Evolutionary conservation across 1,140 invertebrate genomes (phyloP).

Genomic region (Drosophila sp.): DNA sequence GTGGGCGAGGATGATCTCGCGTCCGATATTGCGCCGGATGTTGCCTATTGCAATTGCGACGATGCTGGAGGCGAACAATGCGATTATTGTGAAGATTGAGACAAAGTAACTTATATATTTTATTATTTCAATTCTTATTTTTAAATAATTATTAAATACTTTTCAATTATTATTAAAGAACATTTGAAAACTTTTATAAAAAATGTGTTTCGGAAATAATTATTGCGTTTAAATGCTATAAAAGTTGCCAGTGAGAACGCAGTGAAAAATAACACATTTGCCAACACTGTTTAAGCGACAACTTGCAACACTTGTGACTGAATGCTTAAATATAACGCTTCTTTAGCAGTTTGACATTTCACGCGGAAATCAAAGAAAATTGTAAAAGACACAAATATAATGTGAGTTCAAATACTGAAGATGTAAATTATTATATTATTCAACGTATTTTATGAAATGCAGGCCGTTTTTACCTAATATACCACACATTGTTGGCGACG

Average conservation of each 20-base stretch:
- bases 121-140: slow-evolving; percentile 13
- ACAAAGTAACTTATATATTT: slow-evolving; percentile 7
- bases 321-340: slow-evolving; percentile 18
- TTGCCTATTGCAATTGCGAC: slow-evolving; percentile 56
- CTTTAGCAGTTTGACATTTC: not conserved
- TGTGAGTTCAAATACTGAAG: slow-evolving; percentile 17
- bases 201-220: too few relatives aligned
- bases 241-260: not conserved
- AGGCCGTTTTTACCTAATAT: slow-evolving; percentile 40
- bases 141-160: not conserved
- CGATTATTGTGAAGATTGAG: slow-evolving; percentile 32
- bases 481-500: slow-evolving; percentile 59
- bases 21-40: slow-evolving; percentile 59
- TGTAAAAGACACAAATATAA: not conserved
- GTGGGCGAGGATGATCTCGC: slow-evolving; percentile 65
- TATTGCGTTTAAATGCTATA: too few relatives aligned
- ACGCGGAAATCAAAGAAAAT: not conserved
- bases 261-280: not conserved
- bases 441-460: not conserved
- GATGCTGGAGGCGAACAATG: slow-evolving; percentile 35
- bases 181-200: too few relatives aligned
- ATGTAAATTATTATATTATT: not conserved
- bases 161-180: too few relatives aligned
- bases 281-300: not conserved
- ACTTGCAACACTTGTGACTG: slow-evolving; percentile 1